Evolutionary conservation across 2,888 invertebrate species (phyloP).

Genomic region (Nomada ruficornis): DNA sequence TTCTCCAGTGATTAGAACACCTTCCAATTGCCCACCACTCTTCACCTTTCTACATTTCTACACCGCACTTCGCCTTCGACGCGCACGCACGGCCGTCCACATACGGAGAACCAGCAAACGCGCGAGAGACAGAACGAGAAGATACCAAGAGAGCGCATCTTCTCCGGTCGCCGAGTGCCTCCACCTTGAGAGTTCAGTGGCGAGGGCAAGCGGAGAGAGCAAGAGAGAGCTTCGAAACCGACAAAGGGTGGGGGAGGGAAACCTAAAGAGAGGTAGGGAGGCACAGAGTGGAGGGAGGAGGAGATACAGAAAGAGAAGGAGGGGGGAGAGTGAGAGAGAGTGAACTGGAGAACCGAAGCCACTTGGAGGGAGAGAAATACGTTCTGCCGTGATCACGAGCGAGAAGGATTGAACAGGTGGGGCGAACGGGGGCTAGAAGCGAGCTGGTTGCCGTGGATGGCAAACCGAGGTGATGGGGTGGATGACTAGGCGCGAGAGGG

Average conservation of each 20-base stretch:
- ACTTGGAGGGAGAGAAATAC: slow-evolving; percentile 54
- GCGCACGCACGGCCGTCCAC: slow-evolving; percentile 5
- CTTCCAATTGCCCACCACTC: slow-evolving; percentile 54
- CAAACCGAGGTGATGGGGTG: slow-evolving; percentile 45
- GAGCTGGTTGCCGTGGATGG: slow-evolving; percentile 52
- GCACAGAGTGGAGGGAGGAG: slow-evolving; percentile 24
- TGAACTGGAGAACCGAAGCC: slow-evolving; percentile 22
- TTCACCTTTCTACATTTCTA: slow-evolving; percentile 43
- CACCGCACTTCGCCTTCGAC: not conserved
- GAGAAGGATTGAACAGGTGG: slow-evolving; percentile 42
- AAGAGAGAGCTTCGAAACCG: slow-evolving; percentile 16
- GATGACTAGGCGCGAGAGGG: slow-evolving; percentile 58
- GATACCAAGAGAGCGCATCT: slow-evolving; percentile 64
- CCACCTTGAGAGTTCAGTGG: slow-evolving; percentile 65
- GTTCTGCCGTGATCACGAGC: slow-evolving; percentile 51
- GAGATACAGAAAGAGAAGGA: slow-evolving; percentile 1
- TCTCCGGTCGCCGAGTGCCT: slow-evolving; percentile 63
- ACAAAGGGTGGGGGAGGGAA: not conserved
- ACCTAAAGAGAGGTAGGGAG: slow-evolving; percentile 3
- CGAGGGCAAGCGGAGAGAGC: slow-evolving; percentile 45
- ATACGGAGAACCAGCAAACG: slow-evolving; percentile 45
- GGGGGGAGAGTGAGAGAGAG: slow-evolving; percentile 11
- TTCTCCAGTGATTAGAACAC: slow-evolving; percentile 56
- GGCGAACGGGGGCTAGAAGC: slow-evolving; percentile 56
- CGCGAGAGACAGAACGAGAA: slow-evolving; percentile 54